Base-by-base conservation (phyloP, 2,888 invertebrate species). In the Malthinus flaveolus region DNA sequence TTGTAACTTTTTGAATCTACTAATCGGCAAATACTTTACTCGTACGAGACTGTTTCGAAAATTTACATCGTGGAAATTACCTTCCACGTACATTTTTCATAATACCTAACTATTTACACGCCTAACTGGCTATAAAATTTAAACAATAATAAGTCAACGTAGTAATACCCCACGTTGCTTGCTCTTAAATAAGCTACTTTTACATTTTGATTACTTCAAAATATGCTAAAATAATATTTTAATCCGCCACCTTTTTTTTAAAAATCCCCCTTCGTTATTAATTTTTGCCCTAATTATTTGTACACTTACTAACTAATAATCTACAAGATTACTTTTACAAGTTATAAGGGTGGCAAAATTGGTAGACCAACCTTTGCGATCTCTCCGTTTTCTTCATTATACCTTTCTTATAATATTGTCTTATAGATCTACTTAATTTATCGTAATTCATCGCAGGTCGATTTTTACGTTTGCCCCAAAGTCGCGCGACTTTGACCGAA, bases 391-490 rank as follows among this genome's bases (percentile, higher is more conserved):
- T 99, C 85, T 97, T 97, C 94, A 97, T 96, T 78, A 98, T 97
- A 55, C 97, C 97, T 80, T 98, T 99, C 81, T 98, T 97, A 85
- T 99, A 99, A 82, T 97, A 97, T 79, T 99, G 98, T 49, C 99
- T 83, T 75, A 99, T 96, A 68, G 97, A 97, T 55, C 99, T 87
- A 65, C 96, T 97, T 47, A 99, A 82, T 79, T 99, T 99, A 83
- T 99, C 99, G 82, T 99, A 99, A 83, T 99, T 99, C 98, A 99
- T 99, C 31, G 97, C 97, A 0, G 97, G 97, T 7, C 98, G 85
- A 82, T 99, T 98, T 81, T 99, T 99, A 66, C 98, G 85, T 72
- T 93, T 91, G 61, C 99, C 99, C 99, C 99, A 99, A 52, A 97
- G 85, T 68, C 92, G 86, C n/a, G 99, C 98, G 50, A 99, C 97